Conservation (phyloP, 1,140 invertebrate species). For the Aradophagus sp. region DNA sequence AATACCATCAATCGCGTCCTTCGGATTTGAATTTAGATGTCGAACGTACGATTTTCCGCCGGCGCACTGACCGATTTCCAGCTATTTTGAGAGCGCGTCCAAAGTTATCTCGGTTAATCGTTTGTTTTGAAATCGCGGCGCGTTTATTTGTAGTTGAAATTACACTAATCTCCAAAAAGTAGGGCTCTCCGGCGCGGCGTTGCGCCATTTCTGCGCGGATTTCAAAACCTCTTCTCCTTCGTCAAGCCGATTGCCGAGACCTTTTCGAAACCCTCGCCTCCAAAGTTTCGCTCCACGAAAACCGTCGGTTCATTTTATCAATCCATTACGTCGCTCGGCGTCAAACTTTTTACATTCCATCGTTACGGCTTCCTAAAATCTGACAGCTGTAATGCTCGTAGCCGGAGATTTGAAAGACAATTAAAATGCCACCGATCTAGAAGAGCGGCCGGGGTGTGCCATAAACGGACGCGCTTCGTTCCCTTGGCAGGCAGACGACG, state of each 20-base stretch:
- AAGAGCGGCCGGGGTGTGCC: slow-evolving; percentile 17
- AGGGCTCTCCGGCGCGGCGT: slow-evolving; percentile 17
- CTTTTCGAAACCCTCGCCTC: slow-evolving; percentile 7
- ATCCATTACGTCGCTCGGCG: slow-evolving; percentile 11
- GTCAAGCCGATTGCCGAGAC: too few species aligned
- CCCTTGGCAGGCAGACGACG: slow-evolving; percentile 5
- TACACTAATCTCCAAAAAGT: slow-evolving; percentile 35
- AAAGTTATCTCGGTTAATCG: slow-evolving; percentile 43
- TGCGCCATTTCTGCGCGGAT: background rate
- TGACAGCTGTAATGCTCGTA: slow-evolving; percentile 4
- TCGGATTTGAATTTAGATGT: slow-evolving; percentile 25
- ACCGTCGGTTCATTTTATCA: slow-evolving; percentile 23
- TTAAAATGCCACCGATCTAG: slow-evolving; percentile 28
- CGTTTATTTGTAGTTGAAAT: slow-evolving; percentile 42
- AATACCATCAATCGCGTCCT: slow-evolving; percentile 23
- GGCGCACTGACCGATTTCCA: slow-evolving; percentile 27
- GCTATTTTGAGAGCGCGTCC: slow-evolving; percentile 38
- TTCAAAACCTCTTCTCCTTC: background rate
- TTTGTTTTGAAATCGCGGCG: slow-evolving; percentile 39
- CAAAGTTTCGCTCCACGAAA: background rate
- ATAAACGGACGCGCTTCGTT: slow-evolving; percentile 30
- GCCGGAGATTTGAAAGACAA: slow-evolving; percentile 12
- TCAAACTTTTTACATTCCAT: slow-evolving; percentile 15
- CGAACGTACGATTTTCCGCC: slow-evolving; percentile 23
- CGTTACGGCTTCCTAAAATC: slow-evolving; percentile 9